Evolutionary conservation across 2,797 vertebrate genomes (phyloP), one percentile per base, ranked within the genome.

Genomic region (Poecilia gillii): DNA sequence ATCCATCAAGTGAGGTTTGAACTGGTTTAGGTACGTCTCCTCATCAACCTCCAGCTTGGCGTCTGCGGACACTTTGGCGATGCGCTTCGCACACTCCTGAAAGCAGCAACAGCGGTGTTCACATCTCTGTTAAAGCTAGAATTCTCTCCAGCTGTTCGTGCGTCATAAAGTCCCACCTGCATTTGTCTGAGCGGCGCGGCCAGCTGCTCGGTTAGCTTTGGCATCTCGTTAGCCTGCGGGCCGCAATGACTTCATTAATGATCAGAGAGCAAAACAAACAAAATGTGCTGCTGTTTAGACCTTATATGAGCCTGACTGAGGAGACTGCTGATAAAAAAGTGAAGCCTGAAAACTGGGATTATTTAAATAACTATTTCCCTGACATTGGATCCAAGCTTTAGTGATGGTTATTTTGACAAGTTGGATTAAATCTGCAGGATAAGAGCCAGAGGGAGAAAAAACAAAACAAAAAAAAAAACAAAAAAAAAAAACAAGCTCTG

Each of bases 1-100:
- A 73, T 99, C 99, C 99, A 99, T 99, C 81, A 99, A 94, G 92
- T 99, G 98, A 43, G 99, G 98, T 57, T 96, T 97, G 83, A 99
- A 99, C 72, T 98, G 97, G 91, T 94, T 96, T 13, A 99, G 93
- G 8, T 99, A 99, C 0, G 94, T 94, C 83, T 99, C 99, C 90
- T 99, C 99, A 49, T 99, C 98, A 51, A 97, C 96, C 73, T 99
- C 98, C 94, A 99, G 92, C 92, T 99, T 99, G 83, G 98, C 98
- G 85, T 99, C 99, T 12, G 98, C 97, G 3, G 99, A 99, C 31
- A 99, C 97, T 82, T 98, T 99, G 73, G 98, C 98, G 0, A 99
- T 99, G 79, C 99, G 97, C 91, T 98, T 98, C 6, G 98, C 98
- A 86, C 98, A 99, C 89, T 99, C 98, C 99, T 99, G 94, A 72